phyloP scores from a whole-genome alignment of 1,140 invertebrate species.

The Brachionus manjavacas region DNA sequence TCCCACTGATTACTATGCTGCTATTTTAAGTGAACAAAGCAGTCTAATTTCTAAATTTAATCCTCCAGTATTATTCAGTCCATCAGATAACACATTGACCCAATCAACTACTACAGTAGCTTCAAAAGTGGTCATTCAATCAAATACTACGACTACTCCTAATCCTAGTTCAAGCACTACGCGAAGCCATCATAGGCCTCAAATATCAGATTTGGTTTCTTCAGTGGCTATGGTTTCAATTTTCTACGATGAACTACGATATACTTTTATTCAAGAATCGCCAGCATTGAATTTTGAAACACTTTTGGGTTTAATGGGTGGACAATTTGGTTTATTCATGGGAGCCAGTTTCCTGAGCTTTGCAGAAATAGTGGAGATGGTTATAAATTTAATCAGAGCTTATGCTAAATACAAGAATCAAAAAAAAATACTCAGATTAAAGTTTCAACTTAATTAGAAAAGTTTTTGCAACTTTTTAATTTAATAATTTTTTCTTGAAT shows the following conservation, averaged over 20 bases:
- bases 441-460: background rate
- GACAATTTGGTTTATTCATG: constrained; percentile 35
- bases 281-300: background rate
- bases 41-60: background rate
- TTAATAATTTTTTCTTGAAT: no score
- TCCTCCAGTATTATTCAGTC: background rate
- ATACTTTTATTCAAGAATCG: constrained; percentile 2
- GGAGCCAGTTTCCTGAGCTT: constrained; percentile 40
- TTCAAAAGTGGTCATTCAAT: background rate
- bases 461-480: no score
- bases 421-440: background rate
- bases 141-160: background rate
- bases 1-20: constrained; percentile 3
- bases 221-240: background rate
- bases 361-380: constrained; percentile 24
- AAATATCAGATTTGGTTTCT: background rate
- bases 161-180: background rate
- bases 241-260: constrained; percentile 6
- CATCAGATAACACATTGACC: background rate
- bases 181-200: background rate
- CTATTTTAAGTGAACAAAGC: background rate
- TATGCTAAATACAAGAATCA: background rate
- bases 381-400: background rate
- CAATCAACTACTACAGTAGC: background rate
- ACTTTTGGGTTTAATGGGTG: constrained; percentile 24